phyloP scores from a whole-genome alignment of 2,888 invertebrate species.

The Myopa testacea region DNA sequence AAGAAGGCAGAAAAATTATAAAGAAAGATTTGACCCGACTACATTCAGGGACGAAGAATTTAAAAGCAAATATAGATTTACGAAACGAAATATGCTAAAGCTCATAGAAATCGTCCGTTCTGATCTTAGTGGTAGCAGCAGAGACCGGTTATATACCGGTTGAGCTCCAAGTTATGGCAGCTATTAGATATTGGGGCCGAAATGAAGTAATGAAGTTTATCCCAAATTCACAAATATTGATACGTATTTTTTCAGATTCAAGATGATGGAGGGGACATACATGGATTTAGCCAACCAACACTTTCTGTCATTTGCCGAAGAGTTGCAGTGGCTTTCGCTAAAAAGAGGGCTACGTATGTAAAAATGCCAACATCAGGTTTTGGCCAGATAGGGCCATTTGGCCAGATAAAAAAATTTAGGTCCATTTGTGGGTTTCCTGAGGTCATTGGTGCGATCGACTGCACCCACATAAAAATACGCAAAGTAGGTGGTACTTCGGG shows the following conservation, averaged over 20 bases:
- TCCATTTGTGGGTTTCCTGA: background rate
- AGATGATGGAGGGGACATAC: background rate
- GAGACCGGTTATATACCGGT: background rate
- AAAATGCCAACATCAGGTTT: too few species aligned
- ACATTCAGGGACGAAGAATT: too few species aligned
- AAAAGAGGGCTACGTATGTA: too few species aligned
- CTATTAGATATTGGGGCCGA: too few species aligned
- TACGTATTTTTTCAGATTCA: background rate
- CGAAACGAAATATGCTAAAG: constrained; percentile 1
- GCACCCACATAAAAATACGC: background rate
- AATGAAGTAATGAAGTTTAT: too few species aligned
- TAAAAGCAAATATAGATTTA: background rate
- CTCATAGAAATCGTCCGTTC: constrained; percentile 2
- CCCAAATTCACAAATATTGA: too few species aligned
- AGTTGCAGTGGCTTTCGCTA: too few species aligned
- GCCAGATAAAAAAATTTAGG: background rate
- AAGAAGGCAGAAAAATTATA: too few species aligned
- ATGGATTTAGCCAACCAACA: too few species aligned
- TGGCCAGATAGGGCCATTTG: too few species aligned
- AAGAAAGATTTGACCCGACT: too few species aligned
- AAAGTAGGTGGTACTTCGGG: background rate
- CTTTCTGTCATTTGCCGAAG: too few species aligned
- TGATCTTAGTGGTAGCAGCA: background rate
- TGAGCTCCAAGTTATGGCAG: background rate
- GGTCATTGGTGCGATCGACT: background rate